Percentiles rank a stretch among this genome's conserved stretches.
phyloP scores from a whole-genome alignment of 2,888 invertebrate genomes.

The Polydrusus cervinus region DNA sequence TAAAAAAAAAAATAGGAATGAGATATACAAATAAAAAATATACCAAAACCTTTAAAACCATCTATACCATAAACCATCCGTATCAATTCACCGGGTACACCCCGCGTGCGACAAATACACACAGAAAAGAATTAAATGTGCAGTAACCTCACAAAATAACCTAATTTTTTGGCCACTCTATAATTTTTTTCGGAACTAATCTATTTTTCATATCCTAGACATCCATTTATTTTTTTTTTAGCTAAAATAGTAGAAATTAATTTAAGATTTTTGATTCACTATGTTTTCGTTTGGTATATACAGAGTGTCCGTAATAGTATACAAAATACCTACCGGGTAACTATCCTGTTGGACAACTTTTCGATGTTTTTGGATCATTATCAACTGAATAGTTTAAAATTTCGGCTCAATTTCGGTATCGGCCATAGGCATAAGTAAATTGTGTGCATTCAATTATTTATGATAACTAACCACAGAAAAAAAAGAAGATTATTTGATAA shows the following conservation, averaged over 20 bases:
- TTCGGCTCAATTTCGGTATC: no score
- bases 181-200: conserved; percentile 18
- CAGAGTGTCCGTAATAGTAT: not conserved
- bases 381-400: no score
- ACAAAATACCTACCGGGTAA: not conserved
- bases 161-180: conserved; percentile 40
- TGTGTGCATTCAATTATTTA: no score
- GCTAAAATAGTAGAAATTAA: conserved; percentile 27
- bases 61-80: no score
- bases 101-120: not conserved
- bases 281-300: not conserved
- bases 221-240: conserved; percentile 28
- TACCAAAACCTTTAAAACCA: no score
- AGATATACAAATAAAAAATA: no score
- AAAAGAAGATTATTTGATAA: no score
- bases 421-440: no score
- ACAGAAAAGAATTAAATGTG: not conserved
- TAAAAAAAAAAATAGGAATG: no score
- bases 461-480: no score
- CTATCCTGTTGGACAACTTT: no score
- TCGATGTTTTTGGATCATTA: no score
- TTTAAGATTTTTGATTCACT: conserved; percentile 21
- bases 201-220: conserved; percentile 27
- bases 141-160: not conserved
- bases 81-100: not conserved